A percentile compares a stretch with the other conserved stretches of the same genome.
These are phyloP conservation scores for Cheumatopsyche charites DNA, from an alignment of 1,140 invertebrate species.

Conservation along the genomic window DNA sequence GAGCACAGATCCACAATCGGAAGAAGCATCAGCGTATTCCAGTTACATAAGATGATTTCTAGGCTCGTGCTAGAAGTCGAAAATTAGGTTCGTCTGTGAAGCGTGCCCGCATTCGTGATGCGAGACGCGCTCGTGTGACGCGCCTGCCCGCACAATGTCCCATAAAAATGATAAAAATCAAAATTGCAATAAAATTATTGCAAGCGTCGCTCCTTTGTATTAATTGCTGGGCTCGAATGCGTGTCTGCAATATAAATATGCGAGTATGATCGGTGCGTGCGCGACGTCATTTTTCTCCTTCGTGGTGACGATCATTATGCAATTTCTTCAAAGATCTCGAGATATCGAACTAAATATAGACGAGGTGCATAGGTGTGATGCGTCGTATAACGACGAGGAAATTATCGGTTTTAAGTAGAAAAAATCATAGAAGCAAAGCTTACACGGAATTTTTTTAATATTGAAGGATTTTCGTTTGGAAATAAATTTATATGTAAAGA, in stretches of 20 bases:
- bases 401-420: no score
- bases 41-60: neutral
- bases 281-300: no score
- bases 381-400: no score
- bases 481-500: no score
- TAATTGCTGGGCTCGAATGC: conserved; percentile 29
- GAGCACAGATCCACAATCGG: no score
- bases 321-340: neutral
- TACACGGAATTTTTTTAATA: no score
- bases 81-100: conserved; percentile 36
- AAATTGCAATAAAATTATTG: conserved; percentile 44
- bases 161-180: conserved; percentile 46
- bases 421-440: no score
- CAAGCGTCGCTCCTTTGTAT: conserved; percentile 32
- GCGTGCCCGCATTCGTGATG: conserved; percentile 28
- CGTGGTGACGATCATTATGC: neutral
- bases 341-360: neutral
- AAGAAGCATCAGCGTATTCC: no score
- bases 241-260: neutral
- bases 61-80: conserved; percentile 4
- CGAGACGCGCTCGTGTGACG: conserved; percentile 34
- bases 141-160: conserved; percentile 42
- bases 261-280: neutral
- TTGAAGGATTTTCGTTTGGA: no score
- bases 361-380: neutral